phyloP scores from a whole-genome alignment of 2,888 invertebrate species.

The Omphaloscelis lunosa region DNA sequence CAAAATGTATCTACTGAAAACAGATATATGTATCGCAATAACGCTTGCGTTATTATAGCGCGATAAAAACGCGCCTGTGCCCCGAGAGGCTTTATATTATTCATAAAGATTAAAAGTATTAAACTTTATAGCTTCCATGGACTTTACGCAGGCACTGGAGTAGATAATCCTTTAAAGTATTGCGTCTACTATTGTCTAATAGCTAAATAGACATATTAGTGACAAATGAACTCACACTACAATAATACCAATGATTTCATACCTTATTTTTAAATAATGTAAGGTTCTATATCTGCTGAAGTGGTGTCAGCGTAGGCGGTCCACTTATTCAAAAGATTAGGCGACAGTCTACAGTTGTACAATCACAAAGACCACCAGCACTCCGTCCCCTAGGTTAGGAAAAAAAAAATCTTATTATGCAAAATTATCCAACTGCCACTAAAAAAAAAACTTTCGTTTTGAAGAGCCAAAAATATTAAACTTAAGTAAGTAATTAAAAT shows the following conservation, averaged over 20 bases:
- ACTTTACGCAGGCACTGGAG: slow-evolving; percentile 30
- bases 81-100: not conserved
- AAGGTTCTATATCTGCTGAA: not conserved
- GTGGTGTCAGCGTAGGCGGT: slow-evolving; percentile 17
- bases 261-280: not conserved
- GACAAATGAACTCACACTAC: slow-evolving; percentile 39
- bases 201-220: slow-evolving; percentile 46
- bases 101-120: slow-evolving; percentile 18
- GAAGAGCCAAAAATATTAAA: not conserved
- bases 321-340: slow-evolving; percentile 33
- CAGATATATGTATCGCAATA: too few relatives aligned
- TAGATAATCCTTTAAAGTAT: slow-evolving; percentile 57
- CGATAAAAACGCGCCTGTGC: too few relatives aligned
- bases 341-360: slow-evolving; percentile 53
- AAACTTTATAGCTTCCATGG: slow-evolving; percentile 23
- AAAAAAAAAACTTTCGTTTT: not conserved
- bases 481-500: too few relatives aligned
- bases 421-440: slow-evolving; percentile 6
- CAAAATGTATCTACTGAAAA: too few relatives aligned
- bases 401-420: slow-evolving; percentile 15
- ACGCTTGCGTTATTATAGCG: too few relatives aligned
- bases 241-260: not conserved
- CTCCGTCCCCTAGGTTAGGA: slow-evolving; percentile 3
- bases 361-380: slow-evolving; percentile 62
- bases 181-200: slow-evolving; percentile 43